Evolutionary conservation across 2,797 vertebrate species (phyloP), one percentile per base, ranked within the genome.

Genomic region (Gadopsis marmoratus): DNA sequence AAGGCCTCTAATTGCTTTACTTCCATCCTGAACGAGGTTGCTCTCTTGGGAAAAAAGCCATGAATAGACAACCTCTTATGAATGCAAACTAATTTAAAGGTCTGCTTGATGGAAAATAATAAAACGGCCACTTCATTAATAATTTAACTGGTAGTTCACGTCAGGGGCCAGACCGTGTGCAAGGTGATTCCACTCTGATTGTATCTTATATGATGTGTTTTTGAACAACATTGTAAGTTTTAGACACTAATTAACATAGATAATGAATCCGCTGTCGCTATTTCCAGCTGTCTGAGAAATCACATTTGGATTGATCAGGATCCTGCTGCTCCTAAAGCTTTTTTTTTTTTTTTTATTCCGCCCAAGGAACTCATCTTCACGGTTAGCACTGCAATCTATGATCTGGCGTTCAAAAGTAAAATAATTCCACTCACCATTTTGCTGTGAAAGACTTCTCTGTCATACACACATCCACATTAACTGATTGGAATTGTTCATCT

Each of bases 401-500:
- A 80, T 78, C 45, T 81, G 54, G 66, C 69, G 53, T 53, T 86
- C 56, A 71, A 86, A 87, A 71, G 48, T 68, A 81, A 79, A 87
- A 75, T 81, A 78, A 79, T 68, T 88, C 70, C 81, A 68, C 65
- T 74, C 67, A 79, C 53, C 39, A 43, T 78, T 88, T 85, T 76
- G 55, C 73, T 64, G 62, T 66, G 79, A 53, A 76, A 88, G 56
- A 83, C 78, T 54, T 78, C 55, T 63, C 39, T 66, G 66, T 74
- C 67, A 79, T 53, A 72, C 59, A 45, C 3, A 3, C 62, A 35
- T 84, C 79, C 62, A 71, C 91, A 94, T 94, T 93, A 92, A 92
- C 89, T 92, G 91, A 94, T 94, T 93, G 88, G 78, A 92, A 89
- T 78, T 71, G 89, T 89, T 90, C 69, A 65, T 89, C 81, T 86